A percentile compares a stretch with the other conserved stretches of the same genome.
These are phyloP conservation scores for Sula dactylatra DNA, from an alignment of 2,113 vertebrate genomes.

Conservation along the genomic window DNA sequence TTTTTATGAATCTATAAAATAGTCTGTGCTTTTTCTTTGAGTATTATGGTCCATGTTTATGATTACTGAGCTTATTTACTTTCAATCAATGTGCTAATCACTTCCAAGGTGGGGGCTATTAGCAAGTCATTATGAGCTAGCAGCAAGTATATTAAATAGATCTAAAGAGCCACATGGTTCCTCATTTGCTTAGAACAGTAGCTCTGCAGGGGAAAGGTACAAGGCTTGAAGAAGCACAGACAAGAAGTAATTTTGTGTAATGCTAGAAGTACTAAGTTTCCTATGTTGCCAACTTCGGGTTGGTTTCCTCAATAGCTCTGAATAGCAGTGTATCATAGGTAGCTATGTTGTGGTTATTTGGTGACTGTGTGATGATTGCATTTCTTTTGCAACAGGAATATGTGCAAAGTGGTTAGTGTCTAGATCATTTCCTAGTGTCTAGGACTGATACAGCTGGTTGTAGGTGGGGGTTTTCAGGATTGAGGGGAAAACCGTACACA, in stretches of 20 bases:
- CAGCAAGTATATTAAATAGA: background rate
- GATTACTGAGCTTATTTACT: constrained; percentile 2
- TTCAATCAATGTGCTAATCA: background rate
- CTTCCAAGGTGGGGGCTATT: background rate
- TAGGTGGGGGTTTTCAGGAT: background rate
- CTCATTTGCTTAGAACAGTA: background rate
- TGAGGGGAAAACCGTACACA: background rate
- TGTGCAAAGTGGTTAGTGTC: background rate
- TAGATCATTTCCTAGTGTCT: accelerated
- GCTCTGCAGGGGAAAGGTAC: background rate
- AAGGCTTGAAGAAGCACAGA: background rate
- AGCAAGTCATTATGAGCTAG: background rate
- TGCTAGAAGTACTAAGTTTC: background rate
- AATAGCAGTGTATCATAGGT: background rate
- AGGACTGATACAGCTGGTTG: background rate
- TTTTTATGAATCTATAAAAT: background rate
- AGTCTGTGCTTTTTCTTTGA: background rate
- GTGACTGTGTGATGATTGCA: background rate
- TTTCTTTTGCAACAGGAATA: background rate
- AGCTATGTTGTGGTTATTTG: background rate
- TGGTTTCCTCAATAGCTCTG: background rate
- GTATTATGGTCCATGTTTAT: background rate
- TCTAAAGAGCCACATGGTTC: background rate
- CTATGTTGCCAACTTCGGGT: background rate
- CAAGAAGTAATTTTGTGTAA: background rate